Conservation (phyloP, 2,113 vertebrate genomes). For the Clarias magur region DNA sequence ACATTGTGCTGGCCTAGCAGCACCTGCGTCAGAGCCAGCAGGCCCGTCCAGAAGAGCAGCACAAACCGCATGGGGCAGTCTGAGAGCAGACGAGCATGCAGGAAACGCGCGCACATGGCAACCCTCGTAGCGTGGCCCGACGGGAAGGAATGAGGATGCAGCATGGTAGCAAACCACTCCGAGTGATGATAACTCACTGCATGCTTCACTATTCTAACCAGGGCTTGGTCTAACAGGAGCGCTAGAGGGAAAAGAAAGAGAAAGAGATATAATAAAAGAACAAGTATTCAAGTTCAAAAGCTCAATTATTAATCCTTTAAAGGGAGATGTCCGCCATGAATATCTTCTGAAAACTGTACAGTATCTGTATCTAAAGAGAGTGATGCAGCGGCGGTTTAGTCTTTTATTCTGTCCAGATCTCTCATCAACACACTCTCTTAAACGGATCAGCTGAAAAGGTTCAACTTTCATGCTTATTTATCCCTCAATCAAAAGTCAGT, state of each 20-base stretch:
- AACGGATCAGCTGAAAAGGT: background rate
- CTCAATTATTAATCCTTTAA: background rate
- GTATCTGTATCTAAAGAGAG: background rate
- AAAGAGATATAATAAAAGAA: background rate
- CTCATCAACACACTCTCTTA: background rate
- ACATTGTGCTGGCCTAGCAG: conserved; percentile 95
- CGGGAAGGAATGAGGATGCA: conserved; percentile 83
- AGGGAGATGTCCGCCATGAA: background rate
- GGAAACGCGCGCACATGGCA: conserved; percentile 85
- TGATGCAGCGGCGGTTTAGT: background rate
- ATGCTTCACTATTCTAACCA: conserved; percentile 85
- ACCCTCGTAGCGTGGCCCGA: conserved; percentile 93
- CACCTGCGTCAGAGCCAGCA: conserved; percentile 88
- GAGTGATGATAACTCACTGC: conserved; percentile 89
- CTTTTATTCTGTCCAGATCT: background rate
- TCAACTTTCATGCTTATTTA: background rate
- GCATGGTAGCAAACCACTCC: conserved; percentile 95
- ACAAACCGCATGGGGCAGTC: conserved; percentile 87
- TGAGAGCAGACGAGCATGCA: conserved; percentile 88
- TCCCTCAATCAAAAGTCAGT: background rate
- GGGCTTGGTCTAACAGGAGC: conserved; percentile 83
- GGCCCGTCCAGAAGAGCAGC: conserved; percentile 84
- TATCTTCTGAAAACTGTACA: background rate
- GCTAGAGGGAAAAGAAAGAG: conserved; percentile 66
- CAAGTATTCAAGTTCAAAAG: background rate